Evolutionary conservation across 2,113 vertebrate species (phyloP).

Genomic region (Salvelinus sp.): DNA sequence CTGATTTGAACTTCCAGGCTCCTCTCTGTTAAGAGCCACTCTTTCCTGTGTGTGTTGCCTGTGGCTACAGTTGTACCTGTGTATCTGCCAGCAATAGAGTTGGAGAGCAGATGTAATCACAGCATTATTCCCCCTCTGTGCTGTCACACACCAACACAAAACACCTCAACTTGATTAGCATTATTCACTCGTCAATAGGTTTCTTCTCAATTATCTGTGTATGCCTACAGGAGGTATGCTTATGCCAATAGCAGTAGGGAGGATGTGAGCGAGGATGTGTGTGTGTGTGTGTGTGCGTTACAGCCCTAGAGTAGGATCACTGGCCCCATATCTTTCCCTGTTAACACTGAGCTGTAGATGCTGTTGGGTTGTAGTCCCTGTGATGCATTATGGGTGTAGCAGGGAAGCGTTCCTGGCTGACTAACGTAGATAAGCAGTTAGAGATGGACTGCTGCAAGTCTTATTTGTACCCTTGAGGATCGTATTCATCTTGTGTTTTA

Average conservation of each 20-base stretch:
- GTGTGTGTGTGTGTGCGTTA: too few species aligned
- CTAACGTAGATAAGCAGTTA: slow-evolving; percentile 32
- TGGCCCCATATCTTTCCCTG: neutral
- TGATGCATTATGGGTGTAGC: neutral
- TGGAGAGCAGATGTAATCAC: too few species aligned
- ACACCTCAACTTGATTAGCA: too few species aligned
- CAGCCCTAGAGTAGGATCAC: too few species aligned
- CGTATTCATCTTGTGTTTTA: slow-evolving; percentile 22
- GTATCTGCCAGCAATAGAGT: neutral
- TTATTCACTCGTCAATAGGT: too few species aligned
- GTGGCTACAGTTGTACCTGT: neutral
- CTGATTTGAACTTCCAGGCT: neutral
- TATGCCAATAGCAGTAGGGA: too few species aligned
- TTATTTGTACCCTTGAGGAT: slow-evolving; percentile 28
- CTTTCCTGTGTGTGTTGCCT: too few species aligned
- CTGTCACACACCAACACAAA: too few species aligned
- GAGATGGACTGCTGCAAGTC: slow-evolving; percentile 13
- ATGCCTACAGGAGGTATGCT: too few species aligned
- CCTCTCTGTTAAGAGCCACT: neutral
- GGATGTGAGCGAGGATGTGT: too few species aligned
- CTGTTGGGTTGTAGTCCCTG: neutral
- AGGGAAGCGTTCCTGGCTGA: slow-evolving; percentile 27
- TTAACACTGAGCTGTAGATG: neutral
- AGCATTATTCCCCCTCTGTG: too few species aligned
- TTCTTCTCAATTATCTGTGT: too few species aligned